Evolutionary conservation across 2,797 vertebrate genomes (phyloP).

Genomic region (Steatocranus sp.): DNA sequence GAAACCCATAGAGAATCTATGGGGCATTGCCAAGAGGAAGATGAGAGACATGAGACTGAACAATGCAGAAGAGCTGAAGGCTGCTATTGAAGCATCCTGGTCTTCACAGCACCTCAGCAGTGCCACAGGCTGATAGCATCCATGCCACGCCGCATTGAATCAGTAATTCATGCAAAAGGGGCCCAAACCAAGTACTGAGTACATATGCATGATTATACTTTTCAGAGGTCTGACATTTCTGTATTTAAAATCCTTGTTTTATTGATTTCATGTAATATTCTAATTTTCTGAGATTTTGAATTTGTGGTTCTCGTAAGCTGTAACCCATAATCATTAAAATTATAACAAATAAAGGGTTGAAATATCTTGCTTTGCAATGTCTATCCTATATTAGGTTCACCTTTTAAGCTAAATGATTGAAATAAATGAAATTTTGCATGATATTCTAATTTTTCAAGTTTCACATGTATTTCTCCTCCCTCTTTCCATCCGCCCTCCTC

Average conservation of each 20-base stretch:
- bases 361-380: background rate
- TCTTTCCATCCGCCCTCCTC: background rate
- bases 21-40: background rate
- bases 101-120: background rate
- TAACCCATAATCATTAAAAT: background rate
- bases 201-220: background rate
- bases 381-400: background rate
- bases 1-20: background rate
- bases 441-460: background rate
- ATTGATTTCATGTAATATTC: background rate
- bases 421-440: background rate
- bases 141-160: fast-evolving
- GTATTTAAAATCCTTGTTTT: background rate
- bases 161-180: background rate
- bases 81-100: background rate
- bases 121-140: fast-evolving
- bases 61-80: background rate
- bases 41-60: background rate
- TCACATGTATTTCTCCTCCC: background rate
- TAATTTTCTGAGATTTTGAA: background rate
- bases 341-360: background rate
- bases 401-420: background rate
- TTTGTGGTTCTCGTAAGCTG: fast-evolving
- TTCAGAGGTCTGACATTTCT: background rate
- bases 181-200: background rate